Conservation (phyloP, 1,140 invertebrate genomes). For the Zaprionus camerounensis region DNA sequence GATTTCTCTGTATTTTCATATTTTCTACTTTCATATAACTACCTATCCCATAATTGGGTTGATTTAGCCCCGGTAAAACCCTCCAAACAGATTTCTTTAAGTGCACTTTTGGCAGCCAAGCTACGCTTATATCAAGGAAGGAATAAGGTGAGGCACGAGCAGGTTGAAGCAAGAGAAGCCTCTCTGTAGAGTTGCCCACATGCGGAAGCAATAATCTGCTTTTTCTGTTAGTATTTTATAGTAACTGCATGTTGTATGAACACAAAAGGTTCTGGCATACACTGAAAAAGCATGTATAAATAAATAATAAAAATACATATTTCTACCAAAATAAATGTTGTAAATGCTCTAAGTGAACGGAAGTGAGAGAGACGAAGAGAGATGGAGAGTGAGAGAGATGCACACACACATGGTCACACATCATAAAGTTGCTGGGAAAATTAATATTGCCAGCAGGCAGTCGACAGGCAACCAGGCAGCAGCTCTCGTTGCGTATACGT, state of each 20-base stretch:
- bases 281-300: conserved; percentile 45
- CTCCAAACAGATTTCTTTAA: conserved; percentile 40
- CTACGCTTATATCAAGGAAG: conserved; percentile 18
- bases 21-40: neutral
- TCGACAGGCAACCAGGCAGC: conserved; percentile 28
- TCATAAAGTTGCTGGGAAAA: conserved; percentile 63
- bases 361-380: conserved; percentile 4
- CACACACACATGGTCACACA: conserved; percentile 52
- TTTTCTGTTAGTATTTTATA: conserved; percentile 58
- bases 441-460: conserved; percentile 66
- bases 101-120: conserved; percentile 33
- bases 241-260: conserved; percentile 41
- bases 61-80: conserved; percentile 1
- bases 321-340: conserved; percentile 56
- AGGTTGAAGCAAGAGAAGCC: neutral
- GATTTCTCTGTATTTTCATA: conserved; percentile 5
- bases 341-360: conserved; percentile 32
- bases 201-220: conserved; percentile 74
- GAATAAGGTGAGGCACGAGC: neutral
- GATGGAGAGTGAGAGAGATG: conserved; percentile 4
- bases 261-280: conserved; percentile 34
- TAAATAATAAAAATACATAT: conserved; percentile 54
- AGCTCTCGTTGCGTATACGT: conserved; percentile 54
- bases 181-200: conserved; percentile 47
- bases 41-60: conserved; percentile 38